Base-by-base conservation (phyloP, 2,888 invertebrate species). In the Microplitis deprimator region DNA sequence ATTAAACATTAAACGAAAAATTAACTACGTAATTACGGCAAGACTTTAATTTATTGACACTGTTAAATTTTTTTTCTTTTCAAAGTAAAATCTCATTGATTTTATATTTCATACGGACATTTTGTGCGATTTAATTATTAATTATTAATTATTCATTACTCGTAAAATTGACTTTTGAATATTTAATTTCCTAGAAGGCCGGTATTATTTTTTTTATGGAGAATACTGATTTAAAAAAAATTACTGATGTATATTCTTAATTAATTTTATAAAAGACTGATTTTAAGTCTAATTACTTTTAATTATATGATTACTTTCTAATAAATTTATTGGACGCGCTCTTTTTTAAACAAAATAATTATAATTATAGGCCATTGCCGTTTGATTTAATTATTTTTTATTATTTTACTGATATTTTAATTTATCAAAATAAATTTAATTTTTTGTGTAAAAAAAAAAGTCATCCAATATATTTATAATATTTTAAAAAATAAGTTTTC, bases 261-360 rank as follows among this genome's bases (percentile, higher is more conserved):
- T 50, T 68, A 38, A 20, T 64, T 62, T 16, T 20, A 72, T 72
- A n/a, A 38, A 62, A 39, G 29, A 29, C 29, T 29, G 29, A 29
- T 29, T 29, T 29, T 29, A 29, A 29, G 29, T 29, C 29, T 29
- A 29, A 29, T 29, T 29, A 29, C 0, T 29, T 29, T 4, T 29
- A 29, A 29, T 29, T 29, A 3, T 29, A 29, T 0, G 29, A 29
- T 29, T 29, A 29, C 38, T 71, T 61, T 61, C 61, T 70, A 71
- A 61, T 38, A 64, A 73, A 64, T 73, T 41, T 73, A 73, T 73
- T 70, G 38, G n/a, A 73, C 41, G 38, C 59, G 67, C 59, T 29
- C 3, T 29, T 29, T 29, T 29, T 29, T 29, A 29, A 29, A 29
- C 3, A 73, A 73, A 67, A 64, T 64, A 29, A 64, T 67, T 29